Percentiles rank a stretch among this genome's conserved stretches.
Conservation (phyloP, 2,797 vertebrate genomes). For the Paramormyrops hopkinsi region DNA sequence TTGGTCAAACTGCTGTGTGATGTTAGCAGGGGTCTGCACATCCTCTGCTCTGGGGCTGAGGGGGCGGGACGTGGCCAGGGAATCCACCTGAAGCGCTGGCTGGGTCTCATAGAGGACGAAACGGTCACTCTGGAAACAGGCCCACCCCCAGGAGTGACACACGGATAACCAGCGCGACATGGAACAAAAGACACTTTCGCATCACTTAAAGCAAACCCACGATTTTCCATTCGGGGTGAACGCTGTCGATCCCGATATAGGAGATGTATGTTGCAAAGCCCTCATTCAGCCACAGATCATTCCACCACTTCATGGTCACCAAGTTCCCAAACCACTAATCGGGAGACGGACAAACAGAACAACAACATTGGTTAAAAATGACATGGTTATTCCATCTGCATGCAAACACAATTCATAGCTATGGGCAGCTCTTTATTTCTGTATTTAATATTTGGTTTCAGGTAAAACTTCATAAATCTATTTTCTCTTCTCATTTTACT, state of each 20-base stretch:
- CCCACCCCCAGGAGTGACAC: background rate
- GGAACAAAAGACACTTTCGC: too few species aligned
- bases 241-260: slow-evolving; percentile 38
- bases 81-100: slow-evolving; percentile 45
- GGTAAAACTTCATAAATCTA: background rate
- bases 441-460: background rate
- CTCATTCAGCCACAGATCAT: slow-evolving; percentile 67
- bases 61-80: slow-evolving; percentile 52
- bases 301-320: slow-evolving; percentile 75
- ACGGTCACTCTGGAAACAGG: slow-evolving; percentile 44
- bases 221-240: slow-evolving; percentile 45
- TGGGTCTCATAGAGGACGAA: slow-evolving; percentile 39
- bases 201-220: slow-evolving; percentile 38
- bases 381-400: background rate
- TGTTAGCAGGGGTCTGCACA: slow-evolving; percentile 39
- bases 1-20: slow-evolving; percentile 47
- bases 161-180: background rate
- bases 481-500: background rate
- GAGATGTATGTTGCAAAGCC: slow-evolving; percentile 61
- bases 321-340: slow-evolving; percentile 72
- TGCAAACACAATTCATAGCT: background rate
- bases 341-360: background rate
- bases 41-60: slow-evolving; percentile 38
- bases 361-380: background rate
- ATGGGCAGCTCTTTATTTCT: background rate